Evolutionary conservation across 2,888 invertebrate species (phyloP).

Genomic region (Lasioglossum villosulum): DNA sequence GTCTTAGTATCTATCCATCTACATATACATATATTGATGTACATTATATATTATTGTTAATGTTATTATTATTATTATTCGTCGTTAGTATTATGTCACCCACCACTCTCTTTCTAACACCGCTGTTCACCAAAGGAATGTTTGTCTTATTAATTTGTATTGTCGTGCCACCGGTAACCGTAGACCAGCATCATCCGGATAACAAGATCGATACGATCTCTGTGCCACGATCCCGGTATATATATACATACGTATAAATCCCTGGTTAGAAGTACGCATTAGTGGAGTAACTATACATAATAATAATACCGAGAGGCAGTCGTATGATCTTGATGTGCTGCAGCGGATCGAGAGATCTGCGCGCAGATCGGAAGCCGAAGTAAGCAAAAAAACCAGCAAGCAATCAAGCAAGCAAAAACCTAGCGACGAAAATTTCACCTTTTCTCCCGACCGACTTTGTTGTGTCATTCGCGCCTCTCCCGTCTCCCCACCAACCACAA

Average conservation of each 20-base stretch:
- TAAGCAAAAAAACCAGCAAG: not conserved
- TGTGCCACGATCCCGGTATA: slow-evolving; percentile 13
- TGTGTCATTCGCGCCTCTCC: not conserved
- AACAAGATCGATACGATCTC: slow-evolving; percentile 37
- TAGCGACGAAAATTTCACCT: slow-evolving; percentile 14
- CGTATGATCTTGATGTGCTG: slow-evolving; percentile 40
- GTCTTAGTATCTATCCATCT: slow-evolving; percentile 42
- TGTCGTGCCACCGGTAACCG: slow-evolving; percentile 50
- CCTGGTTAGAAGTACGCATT: slow-evolving; percentile 1
- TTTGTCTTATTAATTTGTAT: slow-evolving; percentile 55
- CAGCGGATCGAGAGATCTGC: slow-evolving; percentile 40
- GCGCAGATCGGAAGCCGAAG: slow-evolving; percentile 1
- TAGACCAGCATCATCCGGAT: slow-evolving; percentile 27
- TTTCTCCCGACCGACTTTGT: slow-evolving; percentile 15
- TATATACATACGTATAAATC: not conserved
- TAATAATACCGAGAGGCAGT: slow-evolving; percentile 6
- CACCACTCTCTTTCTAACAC: slow-evolving; percentile 42
- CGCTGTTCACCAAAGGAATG: slow-evolving; percentile 53
- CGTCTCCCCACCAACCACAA: not conserved
- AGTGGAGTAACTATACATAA: not conserved
- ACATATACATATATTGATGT: slow-evolving; percentile 36
- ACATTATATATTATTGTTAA: slow-evolving; percentile 25
- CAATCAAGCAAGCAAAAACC: not conserved
- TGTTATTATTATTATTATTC: slow-evolving; percentile 20
- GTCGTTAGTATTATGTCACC: slow-evolving; percentile 49